These are phyloP conservation scores for Ganaspis brasiliensis DNA, from an alignment of 2,888 invertebrate genomes.

Conservation along the genomic window DNA sequence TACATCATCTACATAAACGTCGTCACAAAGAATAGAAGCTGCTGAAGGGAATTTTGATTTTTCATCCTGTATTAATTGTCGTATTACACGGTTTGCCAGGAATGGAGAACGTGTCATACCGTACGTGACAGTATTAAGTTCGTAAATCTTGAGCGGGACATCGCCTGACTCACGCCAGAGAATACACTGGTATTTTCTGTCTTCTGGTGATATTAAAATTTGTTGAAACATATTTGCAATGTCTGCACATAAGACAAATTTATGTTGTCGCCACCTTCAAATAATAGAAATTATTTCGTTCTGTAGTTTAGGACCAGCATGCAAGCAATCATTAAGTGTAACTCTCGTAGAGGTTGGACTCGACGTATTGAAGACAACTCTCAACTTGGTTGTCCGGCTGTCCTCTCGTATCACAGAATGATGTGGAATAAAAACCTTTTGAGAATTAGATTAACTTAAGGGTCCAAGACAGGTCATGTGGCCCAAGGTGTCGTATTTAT, in stretches of 20 bases:
- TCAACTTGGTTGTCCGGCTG: too few relatives aligned
- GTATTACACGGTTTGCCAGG: conserved; percentile 17
- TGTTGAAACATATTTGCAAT: conserved; percentile 46
- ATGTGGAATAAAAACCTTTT: background rate
- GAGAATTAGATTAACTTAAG: background rate
- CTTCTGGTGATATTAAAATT: background rate
- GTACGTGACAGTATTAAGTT: conserved; percentile 43
- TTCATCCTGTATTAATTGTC: conserved; percentile 38
- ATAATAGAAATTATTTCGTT: conserved; percentile 18
- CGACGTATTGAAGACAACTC: background rate
- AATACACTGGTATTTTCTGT: background rate
- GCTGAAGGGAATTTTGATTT: conserved; percentile 15
- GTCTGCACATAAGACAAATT: too few relatives aligned
- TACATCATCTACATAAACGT: conserved; percentile 43
- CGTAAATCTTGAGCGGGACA: background rate
- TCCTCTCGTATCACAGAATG: background rate
- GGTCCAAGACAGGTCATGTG: background rate
- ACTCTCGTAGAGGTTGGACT: conserved; percentile 5
- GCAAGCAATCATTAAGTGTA: conserved; percentile 1
- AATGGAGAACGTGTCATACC: conserved; percentile 23
- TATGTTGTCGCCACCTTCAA: too few relatives aligned
- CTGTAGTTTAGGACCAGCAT: background rate
- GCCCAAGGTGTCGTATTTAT: background rate
- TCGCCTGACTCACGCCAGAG: conserved; percentile 25
- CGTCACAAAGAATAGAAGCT: conserved; percentile 14